A percentile compares a stretch with the other conserved stretches of the same genome.
These are phyloP conservation scores for Erebia aethiops DNA, from an alignment of 2,888 invertebrate genomes.

Conservation along the genomic window DNA sequence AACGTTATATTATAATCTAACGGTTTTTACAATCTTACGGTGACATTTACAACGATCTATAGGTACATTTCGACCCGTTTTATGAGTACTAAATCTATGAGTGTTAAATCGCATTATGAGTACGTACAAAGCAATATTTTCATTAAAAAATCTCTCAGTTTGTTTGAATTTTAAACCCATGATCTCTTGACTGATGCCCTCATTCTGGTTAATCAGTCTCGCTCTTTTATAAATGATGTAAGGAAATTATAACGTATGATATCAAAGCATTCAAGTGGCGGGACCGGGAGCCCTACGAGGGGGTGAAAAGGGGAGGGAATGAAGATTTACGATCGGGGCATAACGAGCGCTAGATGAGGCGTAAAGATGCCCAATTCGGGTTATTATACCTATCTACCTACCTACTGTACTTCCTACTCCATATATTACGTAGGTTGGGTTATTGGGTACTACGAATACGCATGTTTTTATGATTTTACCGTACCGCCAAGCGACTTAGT, in stretches of 20 bases:
- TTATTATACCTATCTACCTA: conserved; percentile 68
- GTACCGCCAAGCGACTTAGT: too few relatives aligned
- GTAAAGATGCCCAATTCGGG: conserved; percentile 80
- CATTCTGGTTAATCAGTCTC: not conserved
- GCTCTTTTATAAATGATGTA: conserved; percentile 30
- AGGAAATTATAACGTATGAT: conserved; percentile 44
- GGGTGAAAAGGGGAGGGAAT: conserved; percentile 55
- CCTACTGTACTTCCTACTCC: not conserved
- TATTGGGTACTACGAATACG: conserved; percentile 16
- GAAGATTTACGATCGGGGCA: conserved; percentile 81
- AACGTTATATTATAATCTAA: too few relatives aligned
- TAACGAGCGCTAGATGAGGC: conserved; percentile 83
- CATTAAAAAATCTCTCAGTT: too few relatives aligned
- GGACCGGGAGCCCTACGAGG: conserved; percentile 61
- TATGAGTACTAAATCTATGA: too few relatives aligned
- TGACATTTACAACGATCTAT: too few relatives aligned
- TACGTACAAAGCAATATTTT: too few relatives aligned
- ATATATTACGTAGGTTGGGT: too few relatives aligned
- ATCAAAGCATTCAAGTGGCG: conserved; percentile 64
- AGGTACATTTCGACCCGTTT: too few relatives aligned
- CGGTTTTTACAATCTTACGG: too few relatives aligned
- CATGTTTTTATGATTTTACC: conserved; percentile 9
- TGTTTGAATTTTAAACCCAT: too few relatives aligned
- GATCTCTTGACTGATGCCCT: not conserved
- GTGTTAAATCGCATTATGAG: too few relatives aligned